Conservation (phyloP, 2,888 invertebrate species). For the Drosophila nr. perissopoda region DNA sequence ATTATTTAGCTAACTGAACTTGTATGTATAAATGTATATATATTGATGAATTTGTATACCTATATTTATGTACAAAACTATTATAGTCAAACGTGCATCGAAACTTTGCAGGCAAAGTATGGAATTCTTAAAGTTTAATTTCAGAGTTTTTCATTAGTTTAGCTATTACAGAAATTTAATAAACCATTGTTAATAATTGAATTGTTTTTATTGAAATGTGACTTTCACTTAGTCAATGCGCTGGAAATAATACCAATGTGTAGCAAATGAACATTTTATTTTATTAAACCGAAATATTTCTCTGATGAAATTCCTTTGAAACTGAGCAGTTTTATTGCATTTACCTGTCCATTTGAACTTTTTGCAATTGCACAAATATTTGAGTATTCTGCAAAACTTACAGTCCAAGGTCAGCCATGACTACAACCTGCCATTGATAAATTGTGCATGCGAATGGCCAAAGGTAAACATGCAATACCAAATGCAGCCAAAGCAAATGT, state of each 20-base stretch:
- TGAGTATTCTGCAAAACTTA: slow-evolving; percentile 31
- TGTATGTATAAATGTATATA: neutral
- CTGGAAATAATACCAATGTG: neutral
- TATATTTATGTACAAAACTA: neutral
- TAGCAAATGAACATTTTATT: neutral
- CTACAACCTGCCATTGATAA: slow-evolving; percentile 22
- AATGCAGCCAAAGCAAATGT: slow-evolving; percentile 10
- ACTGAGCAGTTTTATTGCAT: slow-evolving; percentile 22
- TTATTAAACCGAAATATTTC: neutral
- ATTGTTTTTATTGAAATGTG: neutral
- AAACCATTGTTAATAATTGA: neutral
- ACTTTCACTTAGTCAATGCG: neutral
- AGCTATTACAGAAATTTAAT: neutral
- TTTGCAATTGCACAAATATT: slow-evolving; percentile 34
- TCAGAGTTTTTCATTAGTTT: neutral
- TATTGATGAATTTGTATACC: neutral
- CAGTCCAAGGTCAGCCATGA: slow-evolving; percentile 10
- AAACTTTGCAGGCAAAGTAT: neutral
- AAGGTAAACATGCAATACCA: slow-evolving; percentile 12
- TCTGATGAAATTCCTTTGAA: slow-evolving; percentile 5
- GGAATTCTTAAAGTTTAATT: neutral
- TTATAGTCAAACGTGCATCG: neutral
- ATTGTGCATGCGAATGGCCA: slow-evolving; percentile 28
- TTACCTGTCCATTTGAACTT: slow-evolving; percentile 18
- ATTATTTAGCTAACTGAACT: neutral